Conservation (phyloP, 2,888 invertebrate species). For the Heliconius cydno region DNA sequence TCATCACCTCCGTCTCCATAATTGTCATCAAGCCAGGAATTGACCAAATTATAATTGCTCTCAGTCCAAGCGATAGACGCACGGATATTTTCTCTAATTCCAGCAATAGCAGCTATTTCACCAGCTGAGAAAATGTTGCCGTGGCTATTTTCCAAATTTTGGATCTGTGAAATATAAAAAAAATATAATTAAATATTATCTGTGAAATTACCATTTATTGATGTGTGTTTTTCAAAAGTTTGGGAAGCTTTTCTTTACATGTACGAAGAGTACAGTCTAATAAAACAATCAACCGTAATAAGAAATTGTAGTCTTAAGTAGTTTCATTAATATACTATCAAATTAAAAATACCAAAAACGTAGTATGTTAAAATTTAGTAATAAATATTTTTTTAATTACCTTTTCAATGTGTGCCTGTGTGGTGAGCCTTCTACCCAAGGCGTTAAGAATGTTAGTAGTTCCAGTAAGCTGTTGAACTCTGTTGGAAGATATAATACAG, state of each 20-base stretch:
- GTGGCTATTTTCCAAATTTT: conserved; percentile 58
- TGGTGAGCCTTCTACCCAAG: conserved; percentile 67
- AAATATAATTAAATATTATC: not conserved
- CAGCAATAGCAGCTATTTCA: conserved; percentile 64
- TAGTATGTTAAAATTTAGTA: too few relatives aligned
- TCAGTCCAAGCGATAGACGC: conserved; percentile 71
- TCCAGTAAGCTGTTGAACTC: conserved; percentile 75
- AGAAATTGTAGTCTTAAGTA: too few relatives aligned
- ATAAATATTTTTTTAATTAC: conserved; percentile 52
- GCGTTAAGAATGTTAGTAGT: conserved; percentile 77
- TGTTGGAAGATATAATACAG: conserved; percentile 50
- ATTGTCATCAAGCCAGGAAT: conserved; percentile 63
- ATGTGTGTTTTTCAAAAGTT: not conserved
- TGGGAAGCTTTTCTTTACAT: too few relatives aligned
- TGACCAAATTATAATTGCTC: conserved; percentile 58
- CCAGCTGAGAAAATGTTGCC: conserved; percentile 65
- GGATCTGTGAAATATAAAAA: conserved; percentile 56
- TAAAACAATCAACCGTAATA: too few relatives aligned
- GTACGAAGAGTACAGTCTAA: too few relatives aligned
- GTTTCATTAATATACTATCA: too few relatives aligned
- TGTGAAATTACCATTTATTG: not conserved
- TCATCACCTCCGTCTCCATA: conserved; percentile 47
- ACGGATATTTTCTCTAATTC: conserved; percentile 69
- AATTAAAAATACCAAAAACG: too few relatives aligned
- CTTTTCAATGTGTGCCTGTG: conserved; percentile 59